These are phyloP conservation scores for Tenthredo livida DNA, from an alignment of 2,888 invertebrate species.

Conservation along the genomic window DNA sequence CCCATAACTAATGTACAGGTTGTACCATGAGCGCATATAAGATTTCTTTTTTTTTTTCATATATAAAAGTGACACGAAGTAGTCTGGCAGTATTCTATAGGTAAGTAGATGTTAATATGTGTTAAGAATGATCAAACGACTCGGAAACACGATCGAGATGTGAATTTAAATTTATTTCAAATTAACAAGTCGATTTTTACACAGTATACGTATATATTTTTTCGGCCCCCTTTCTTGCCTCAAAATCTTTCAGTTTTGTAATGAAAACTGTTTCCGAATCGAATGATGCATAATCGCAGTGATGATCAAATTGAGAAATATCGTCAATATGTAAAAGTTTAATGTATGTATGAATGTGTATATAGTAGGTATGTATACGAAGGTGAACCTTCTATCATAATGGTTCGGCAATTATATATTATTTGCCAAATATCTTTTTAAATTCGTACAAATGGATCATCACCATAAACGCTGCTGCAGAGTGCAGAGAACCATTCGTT, in stretches of 20 bases:
- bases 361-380: not conserved
- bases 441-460: constrained; percentile 38
- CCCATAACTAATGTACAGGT: constrained; percentile 6
- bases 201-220: not conserved
- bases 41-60: constrained; percentile 18
- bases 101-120: constrained; percentile 29
- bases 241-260: not conserved
- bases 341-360: constrained; percentile 14
- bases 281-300: constrained; percentile 8
- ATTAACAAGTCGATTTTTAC: not conserved
- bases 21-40: constrained; percentile 2
- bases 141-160: not conserved
- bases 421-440: not conserved
- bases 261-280: constrained; percentile 15
- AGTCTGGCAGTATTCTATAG: constrained; percentile 50
- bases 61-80: constrained; percentile 47
- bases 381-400: constrained; percentile 2
- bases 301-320: constrained; percentile 23
- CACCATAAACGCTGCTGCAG: not conserved
- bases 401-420: constrained; percentile 7
- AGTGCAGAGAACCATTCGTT: constrained; percentile 25
- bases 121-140: constrained; percentile 18
- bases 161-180: not conserved
- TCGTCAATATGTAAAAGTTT: constrained; percentile 32
- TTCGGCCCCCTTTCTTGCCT: not conserved